Evolutionary conservation across 2,797 vertebrate genomes (phyloP), one percentile per base, ranked within the genome.

Genomic region (Melanotaenia parkinsoni): DNA sequence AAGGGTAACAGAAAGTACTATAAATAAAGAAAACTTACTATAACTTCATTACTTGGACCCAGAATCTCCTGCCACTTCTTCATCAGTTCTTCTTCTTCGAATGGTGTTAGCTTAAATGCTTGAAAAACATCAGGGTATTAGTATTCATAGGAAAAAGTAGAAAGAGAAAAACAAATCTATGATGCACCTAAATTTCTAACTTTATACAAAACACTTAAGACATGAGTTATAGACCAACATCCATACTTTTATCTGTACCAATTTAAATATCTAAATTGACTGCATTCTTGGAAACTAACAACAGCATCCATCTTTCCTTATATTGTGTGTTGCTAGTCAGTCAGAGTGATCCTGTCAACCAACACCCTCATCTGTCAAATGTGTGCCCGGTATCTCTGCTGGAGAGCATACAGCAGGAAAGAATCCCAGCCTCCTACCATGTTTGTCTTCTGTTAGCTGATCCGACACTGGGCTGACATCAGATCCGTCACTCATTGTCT

Each of bases 51-150:
- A 86, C 94, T 95, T 1, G 92, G 90, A 20, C 97, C 97, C 79
- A 99, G 94, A 88, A 96, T 93, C 62, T 89, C 93, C 87, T 96
- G 95, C 98, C 98, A 99, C 80, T 97, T 99, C 76, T 90, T 91
- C 86, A 93, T 89, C 1, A 94, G 70, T 65, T 90, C 84, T 35
- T 94, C 92, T 79, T 97, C 97, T 81, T 95, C 92, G 40, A 82
- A 78, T 5, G 59, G n/a, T 9, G 88, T 92, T 9, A 91, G 80
- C 59, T 73, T 89, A 22, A 72, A 62, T 33, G 79, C 95, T 95
- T 72, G 6, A 62, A 70, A 80, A 81, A 68, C 50, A 79, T 32
- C 0, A 79, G 18, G 63, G 20, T 1, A 32, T 10, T 22, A 62
- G 18, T 1, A 14, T 53, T 58, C 58, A 68, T 45, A 38, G 16